phyloP scores from a whole-genome alignment of 2,797 vertebrate genomes.

The Philypnodon macrostomus region DNA sequence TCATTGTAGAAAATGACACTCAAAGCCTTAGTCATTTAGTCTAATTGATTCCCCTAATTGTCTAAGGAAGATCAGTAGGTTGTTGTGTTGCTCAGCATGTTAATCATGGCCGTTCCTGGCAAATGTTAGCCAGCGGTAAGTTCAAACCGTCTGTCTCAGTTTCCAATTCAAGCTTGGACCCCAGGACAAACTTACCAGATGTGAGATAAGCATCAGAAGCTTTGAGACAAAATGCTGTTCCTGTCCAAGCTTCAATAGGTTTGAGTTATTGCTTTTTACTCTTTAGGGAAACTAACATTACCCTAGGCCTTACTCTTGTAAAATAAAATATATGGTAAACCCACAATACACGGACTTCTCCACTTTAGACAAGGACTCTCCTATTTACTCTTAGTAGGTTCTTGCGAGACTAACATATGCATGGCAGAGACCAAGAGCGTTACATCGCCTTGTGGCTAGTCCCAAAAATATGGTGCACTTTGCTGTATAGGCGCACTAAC shows the following conservation, averaged over 20 bases:
- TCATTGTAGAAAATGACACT: conserved; percentile 25
- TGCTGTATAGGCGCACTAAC: too few species aligned
- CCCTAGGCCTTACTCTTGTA: neutral
- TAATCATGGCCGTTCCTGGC: conserved; percentile 33
- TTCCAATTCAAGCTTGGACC: conserved; percentile 23
- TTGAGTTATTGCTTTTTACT: conserved; percentile 13
- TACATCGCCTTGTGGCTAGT: too few species aligned
- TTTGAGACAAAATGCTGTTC: conserved; percentile 16
- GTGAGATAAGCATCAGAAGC: conserved; percentile 35
- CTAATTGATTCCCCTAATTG: conserved; percentile 53
- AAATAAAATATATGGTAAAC: too few species aligned
- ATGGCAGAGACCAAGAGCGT: too few species aligned
- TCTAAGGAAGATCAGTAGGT: conserved; percentile 36
- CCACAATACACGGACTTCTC: too few species aligned
- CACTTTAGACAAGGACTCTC: too few species aligned
- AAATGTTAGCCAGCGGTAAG: conserved; percentile 10
- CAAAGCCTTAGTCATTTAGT: conserved; percentile 36
- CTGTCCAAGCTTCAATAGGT: conserved; percentile 12
- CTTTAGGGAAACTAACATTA: neutral
- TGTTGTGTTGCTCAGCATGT: conserved; percentile 24
- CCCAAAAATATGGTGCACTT: too few species aligned
- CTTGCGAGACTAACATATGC: too few species aligned
- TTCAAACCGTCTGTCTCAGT: conserved; percentile 22
- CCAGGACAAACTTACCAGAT: conserved; percentile 22
- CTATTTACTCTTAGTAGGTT: too few species aligned